Evolutionary conservation across 2,797 vertebrate species (phyloP).

Genomic region (Sylvilagus floridanus): DNA sequence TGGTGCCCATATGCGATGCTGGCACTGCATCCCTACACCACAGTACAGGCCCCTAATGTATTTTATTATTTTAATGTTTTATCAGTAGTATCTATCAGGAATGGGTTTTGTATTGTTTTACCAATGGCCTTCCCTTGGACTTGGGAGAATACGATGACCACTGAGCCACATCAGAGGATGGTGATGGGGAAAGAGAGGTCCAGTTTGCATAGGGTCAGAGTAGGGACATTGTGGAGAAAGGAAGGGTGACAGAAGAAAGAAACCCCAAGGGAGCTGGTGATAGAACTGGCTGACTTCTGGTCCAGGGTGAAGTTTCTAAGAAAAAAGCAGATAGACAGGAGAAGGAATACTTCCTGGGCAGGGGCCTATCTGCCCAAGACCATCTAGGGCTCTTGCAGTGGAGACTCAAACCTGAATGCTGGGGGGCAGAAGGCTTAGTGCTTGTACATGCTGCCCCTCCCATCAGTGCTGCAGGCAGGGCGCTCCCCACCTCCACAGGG

Average conservation of each 20-base stretch:
- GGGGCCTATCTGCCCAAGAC: neutral
- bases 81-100: neutral
- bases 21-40: no score
- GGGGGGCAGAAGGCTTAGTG: neutral
- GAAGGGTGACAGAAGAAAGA: neutral
- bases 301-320: neutral
- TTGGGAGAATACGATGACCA: neutral
- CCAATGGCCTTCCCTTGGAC: neutral
- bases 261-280: neutral
- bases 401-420: neutral
- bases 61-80: no score
- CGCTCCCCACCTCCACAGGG: neutral
- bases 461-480: neutral
- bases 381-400: neutral
- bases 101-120: conserved; percentile 45
- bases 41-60: no score
- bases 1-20: no score
- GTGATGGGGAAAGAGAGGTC: neutral
- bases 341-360: neutral
- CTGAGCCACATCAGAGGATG: neutral
- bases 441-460: neutral
- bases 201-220: neutral
- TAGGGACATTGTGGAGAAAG: neutral
- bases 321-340: neutral
- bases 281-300: neutral